Evolutionary conservation across 2,797 vertebrate genomes (phyloP), one percentile per base, ranked within the genome.

Genomic region (Chloroceryle inda): DNA sequence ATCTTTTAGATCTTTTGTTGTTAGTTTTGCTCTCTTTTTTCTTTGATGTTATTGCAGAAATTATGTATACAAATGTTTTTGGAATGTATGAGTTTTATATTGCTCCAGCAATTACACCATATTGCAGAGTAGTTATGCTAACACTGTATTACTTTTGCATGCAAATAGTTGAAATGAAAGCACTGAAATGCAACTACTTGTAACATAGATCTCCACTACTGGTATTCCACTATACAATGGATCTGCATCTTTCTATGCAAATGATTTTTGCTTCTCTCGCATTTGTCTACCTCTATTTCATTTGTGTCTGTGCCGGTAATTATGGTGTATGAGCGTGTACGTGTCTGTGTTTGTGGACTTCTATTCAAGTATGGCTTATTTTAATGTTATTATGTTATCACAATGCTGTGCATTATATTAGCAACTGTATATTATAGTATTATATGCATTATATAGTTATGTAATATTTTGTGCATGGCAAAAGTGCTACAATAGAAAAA

Each of bases 121-220:
- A 93, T 87, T 97, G 92, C 73, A 87, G 71, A 64, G 84, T 59
- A 81, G 75, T 97, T 97, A 95, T 96, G 93, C 58, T 95, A 96
- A 96, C 93, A 38, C 10, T 94, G n/a, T 92, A 53, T 93, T 89
- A 73, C 62, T 88, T 92, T 88, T 96, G 74, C 85, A 97, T 96
- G 76, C 90, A 97, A 97, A 97, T 91, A 91, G 69, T 87, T 95
- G 77, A 95, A 95, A 89, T 56, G 40, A 94, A 79, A 76, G 58
- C 45, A 16, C 33, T 85, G 74, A 81, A 92, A 85, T 40, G 47
- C 37, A 82, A 14, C 81, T 71, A 82, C 52, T 80, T 85, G 68
- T 47, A 75, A 44, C n/a, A 13, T 49, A 68, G 26, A 80, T 72
- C 37, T 91, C 24, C 37, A 52, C 26, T 92, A 52, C 71, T 79